Conservation (phyloP, 2,113 vertebrate species). For the Anseranas semipalmata region DNA sequence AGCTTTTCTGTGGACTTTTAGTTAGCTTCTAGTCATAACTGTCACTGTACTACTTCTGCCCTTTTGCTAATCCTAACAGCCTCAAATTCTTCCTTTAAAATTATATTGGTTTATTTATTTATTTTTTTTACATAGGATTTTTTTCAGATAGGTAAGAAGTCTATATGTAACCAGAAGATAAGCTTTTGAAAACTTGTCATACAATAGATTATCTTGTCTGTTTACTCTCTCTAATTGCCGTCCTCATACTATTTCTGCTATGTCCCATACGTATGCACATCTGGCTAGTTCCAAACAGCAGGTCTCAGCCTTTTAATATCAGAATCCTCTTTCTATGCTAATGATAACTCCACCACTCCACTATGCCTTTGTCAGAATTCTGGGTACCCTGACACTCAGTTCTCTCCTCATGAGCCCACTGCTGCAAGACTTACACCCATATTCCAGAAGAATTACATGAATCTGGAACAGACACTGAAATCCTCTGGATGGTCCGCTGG, state of each 20-base stretch:
- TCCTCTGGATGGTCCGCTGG: not conserved
- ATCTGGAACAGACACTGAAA: not conserved
- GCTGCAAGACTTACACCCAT: not conserved
- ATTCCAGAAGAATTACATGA: not conserved
- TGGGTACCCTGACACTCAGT: not conserved
- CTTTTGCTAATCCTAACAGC: not conserved
- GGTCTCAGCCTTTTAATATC: not conserved
- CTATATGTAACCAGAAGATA: not conserved
- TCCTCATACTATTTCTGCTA: not conserved
- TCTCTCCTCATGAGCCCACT: not conserved
- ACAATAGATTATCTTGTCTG: not conserved
- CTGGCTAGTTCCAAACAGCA: not conserved
- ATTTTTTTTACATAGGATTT: not conserved
- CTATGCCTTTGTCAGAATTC: not conserved
- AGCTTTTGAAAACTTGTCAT: not conserved
- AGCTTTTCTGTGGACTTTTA: not conserved
- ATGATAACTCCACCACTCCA: not conserved
- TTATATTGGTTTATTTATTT: not conserved
- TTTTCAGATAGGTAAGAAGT: not conserved
- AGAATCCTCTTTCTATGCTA: not conserved
- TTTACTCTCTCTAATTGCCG: not conserved
- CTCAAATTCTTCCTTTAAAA: not conserved
- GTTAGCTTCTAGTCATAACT: not conserved
- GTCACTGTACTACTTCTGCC: not conserved
- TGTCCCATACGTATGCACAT: not conserved